Evolutionary conservation across 2,113 vertebrate genomes (phyloP), one percentile per base, ranked within the genome.

Genomic region (Elaphurus davidianus): DNA sequence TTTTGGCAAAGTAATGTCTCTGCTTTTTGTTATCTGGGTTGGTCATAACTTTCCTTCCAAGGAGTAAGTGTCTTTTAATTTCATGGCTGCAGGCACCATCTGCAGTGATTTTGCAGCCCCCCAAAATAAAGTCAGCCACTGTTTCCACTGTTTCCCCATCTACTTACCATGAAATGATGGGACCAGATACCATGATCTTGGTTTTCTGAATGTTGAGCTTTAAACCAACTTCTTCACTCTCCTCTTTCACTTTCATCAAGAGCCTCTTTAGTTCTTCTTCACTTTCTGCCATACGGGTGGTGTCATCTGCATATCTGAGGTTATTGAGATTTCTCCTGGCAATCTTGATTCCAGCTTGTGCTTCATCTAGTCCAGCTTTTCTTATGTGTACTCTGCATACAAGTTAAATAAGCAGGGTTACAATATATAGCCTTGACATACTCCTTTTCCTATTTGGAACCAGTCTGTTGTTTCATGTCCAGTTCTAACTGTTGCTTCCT

Each of bases 351-450:
- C 15, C 7, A 33, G 62, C 62, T n/a, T 64, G 30, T 64, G 15
- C 7, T n/a, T 64, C 30, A 1, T 64, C 15, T 3, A 64, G 62
- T 4, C 15, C 15, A 33, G 15, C 6, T 0, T 17, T 64, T 17
- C 30, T 17, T 13, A n/a, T 64, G 62, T 64, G 30, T 8, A 64
- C 62, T n/a, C 30, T 64, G 62, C 62, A 64, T 17, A 17, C 0
- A 64, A 33, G 62, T 64, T 64, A 64, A 64, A 64, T 17, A 64
- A 64, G 62, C 1, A 64, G 30, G 15, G 30, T 4, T 15, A n/a
- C 15, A 64, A 33, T 64, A 62, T 62, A 62, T 30, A 62, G 60
- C 60, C 13, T 33, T 62, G 14, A 62, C 1, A 0, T 16, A 16
- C 3, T 62, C 30, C 60, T 33, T 62, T 62, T 62, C 30, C 60